Evolutionary conservation across 2,797 vertebrate genomes (phyloP), one percentile per base, ranked within the genome.

Genomic region (Acanthiza pusilla): DNA sequence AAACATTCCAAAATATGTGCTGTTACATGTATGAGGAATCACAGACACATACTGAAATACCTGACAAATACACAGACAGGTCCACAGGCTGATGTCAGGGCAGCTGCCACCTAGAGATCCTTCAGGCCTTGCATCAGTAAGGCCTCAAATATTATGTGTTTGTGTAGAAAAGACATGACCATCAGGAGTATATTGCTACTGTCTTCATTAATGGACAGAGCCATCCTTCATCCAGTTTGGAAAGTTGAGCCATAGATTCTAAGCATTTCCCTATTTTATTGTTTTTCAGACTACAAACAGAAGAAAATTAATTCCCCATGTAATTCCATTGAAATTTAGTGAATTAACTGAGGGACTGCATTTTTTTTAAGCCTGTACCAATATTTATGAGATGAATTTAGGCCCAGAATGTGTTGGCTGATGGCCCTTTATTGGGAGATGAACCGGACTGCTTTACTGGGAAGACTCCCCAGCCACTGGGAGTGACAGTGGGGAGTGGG

Each of bases 271-370:
- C 77, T 84, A 13, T 90, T 90, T 95, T 58, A 92, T 81, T 97
- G 94, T 93, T 95, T 96, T 76, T 58, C 83, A 85, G 77, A 82
- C 67, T 93, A 84, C 79, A 93, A 86, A 61, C 47, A 72, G 70
- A 93, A 27, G n/a, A 77, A 96, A 94, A 96, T 93, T 57, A 94
- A 91, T 95, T 94, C 89, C 91, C 83, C 57, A 82, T 94, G 89
- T 90, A 94, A 88, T 82, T 90, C 93, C 53, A 96, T 79, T 96
- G 92, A 94, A 96, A 92, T 76, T 32, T 54, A 86, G 85, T 54
- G 53, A 65, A 82, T 72, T 66, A 82, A 60, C 53, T 25, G 22
- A 93, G 45, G 62, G 88, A 67, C 45, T 88, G 85, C 70, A 94
- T 90, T 90, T 91, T 91, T 91, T 94, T 96, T 84, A 82, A 89